Conservation (phyloP, 1,140 invertebrate genomes). For the Rhopalosiphum padi region DNA sequence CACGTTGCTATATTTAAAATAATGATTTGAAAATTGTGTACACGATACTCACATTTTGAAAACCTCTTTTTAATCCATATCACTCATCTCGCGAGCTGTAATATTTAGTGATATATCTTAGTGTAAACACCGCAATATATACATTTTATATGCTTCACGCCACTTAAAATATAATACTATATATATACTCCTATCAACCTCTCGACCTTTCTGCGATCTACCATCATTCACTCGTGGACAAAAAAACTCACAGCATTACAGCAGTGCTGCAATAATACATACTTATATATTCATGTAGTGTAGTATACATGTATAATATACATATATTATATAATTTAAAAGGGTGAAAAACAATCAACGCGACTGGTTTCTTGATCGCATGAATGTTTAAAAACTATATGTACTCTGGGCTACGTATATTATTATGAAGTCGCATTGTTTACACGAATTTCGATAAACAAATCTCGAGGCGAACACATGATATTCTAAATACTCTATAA, state of each 20-base stretch:
- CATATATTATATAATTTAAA: neutral
- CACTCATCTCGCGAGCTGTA: neutral
- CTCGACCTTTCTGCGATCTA: neutral
- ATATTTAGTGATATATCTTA: neutral
- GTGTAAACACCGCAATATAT: neutral
- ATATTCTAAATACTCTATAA: neutral
- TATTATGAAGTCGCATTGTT: neutral
- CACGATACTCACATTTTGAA: neutral
- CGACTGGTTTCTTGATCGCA: neutral
- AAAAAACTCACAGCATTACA: neutral
- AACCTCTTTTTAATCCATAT: neutral
- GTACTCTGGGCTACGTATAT: neutral
- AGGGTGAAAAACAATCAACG: neutral
- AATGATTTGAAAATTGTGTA: neutral
- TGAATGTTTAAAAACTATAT: neutral
- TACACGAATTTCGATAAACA: neutral
- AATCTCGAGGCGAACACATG: neutral
- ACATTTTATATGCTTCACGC: neutral
- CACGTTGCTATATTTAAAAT: neutral
- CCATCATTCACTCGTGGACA: neutral
- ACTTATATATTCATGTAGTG: neutral
- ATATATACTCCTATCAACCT: neutral
- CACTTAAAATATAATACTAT: neutral
- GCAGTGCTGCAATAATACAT: neutral
- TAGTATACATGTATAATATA: too few relatives aligned